Percentiles rank a stretch among this genome's conserved stretches.
Evolutionary conservation across 64 coral and sea anemone genomes (phyloP).

Genomic region (Montipora efflorescens): DNA sequence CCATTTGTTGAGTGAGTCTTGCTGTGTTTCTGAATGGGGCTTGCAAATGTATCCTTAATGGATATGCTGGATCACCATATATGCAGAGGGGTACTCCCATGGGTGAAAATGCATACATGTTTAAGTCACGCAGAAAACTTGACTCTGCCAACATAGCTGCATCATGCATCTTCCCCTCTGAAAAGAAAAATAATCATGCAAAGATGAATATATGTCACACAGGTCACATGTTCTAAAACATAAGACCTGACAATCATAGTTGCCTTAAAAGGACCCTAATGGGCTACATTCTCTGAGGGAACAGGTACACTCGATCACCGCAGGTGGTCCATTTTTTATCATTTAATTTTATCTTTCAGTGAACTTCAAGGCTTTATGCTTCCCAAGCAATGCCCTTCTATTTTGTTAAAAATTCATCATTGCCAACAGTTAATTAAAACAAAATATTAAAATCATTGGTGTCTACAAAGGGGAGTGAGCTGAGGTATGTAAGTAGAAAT

Average conservation of each 20-base stretch:
- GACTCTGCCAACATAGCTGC: slow-evolving; percentile 26
- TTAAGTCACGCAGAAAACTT: slow-evolving; percentile 32
- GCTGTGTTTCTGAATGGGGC: slow-evolving; percentile 46
- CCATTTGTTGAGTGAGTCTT: slow-evolving; percentile 42
- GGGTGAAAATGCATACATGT: slow-evolving; percentile 35
- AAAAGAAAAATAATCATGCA: slow-evolving; percentile 24
- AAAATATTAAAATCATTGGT: slow-evolving; percentile 33
- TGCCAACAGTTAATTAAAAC: slow-evolving; percentile 26
- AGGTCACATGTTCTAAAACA: slow-evolving; percentile 17
- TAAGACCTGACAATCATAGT: slow-evolving; percentile 24
- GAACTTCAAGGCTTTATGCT: slow-evolving; percentile 34
- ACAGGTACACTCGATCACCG: slow-evolving; percentile 34
- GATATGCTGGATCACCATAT: slow-evolving; percentile 54
- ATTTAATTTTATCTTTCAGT: slow-evolving; percentile 36
- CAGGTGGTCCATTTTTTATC: slow-evolving; percentile 30
- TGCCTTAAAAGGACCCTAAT: slow-evolving; percentile 11
- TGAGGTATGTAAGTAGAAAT: too few species aligned
- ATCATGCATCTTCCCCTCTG: slow-evolving; percentile 15
- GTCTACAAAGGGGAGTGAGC: neutral
- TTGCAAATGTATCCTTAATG: slow-evolving; percentile 52
- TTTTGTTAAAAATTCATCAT: slow-evolving; percentile 45
- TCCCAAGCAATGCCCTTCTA: slow-evolving; percentile 32
- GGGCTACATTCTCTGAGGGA: slow-evolving; percentile 31
- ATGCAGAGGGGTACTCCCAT: slow-evolving; percentile 34
- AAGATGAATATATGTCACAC: slow-evolving; percentile 27